phyloP scores from a whole-genome alignment of 1,140 invertebrate genomes.

The Trichonephila clavipes region DNA sequence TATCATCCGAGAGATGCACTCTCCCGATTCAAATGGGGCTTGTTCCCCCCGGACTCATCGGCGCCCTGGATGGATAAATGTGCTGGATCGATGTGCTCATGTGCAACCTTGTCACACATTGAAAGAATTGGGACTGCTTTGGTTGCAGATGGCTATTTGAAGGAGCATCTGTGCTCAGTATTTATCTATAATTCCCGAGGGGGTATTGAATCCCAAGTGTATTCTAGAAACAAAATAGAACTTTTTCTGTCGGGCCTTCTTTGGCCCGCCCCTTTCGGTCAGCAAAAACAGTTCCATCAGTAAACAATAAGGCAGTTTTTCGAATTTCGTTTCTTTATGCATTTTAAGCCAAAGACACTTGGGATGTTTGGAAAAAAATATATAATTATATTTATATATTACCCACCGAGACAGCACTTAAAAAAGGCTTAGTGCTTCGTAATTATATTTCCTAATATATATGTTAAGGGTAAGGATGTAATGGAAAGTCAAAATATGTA shows the following conservation, averaged over 20 bases:
- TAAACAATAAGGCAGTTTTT: neutral
- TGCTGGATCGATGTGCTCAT: conserved; percentile 38
- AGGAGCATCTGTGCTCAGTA: neutral
- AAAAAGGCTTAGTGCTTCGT: too few relatives aligned
- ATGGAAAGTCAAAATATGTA: too few relatives aligned
- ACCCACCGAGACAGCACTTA: too few relatives aligned
- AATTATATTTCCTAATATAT: too few relatives aligned
- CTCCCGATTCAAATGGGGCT: neutral
- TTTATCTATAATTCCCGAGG: neutral
- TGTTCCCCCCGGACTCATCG: neutral
- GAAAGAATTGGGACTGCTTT: neutral
- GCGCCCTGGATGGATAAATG: conserved; percentile 20
- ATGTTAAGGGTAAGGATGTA: too few relatives aligned
- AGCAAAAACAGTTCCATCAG: neutral
- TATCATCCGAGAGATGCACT: neutral
- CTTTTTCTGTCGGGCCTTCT: neutral
- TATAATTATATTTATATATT: too few relatives aligned
- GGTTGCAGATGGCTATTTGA: conserved; percentile 36
- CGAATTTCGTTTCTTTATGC: too few relatives aligned
- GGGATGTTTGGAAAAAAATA: too few relatives aligned
- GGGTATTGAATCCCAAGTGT: neutral
- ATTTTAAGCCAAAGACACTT: too few relatives aligned
- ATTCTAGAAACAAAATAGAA: neutral
- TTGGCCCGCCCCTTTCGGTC: neutral
- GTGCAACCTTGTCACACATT: neutral